Percentiles rank a stretch among this genome's conserved stretches.
Evolutionary conservation across 2,888 invertebrate species (phyloP).

Genomic region (Cephus pygmeus): DNA sequence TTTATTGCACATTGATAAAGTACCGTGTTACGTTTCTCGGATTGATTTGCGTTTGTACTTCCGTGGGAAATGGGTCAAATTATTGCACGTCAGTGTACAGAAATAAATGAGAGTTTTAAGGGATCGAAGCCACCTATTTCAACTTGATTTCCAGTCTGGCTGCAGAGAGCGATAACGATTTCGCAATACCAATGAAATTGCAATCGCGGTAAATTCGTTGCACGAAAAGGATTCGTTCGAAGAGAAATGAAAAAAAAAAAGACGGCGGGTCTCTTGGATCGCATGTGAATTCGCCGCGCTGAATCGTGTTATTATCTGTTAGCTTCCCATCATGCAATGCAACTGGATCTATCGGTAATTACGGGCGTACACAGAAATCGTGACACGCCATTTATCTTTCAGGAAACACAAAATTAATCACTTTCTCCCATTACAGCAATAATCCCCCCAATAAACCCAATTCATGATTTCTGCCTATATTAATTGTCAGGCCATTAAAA

Average conservation of each 20-base stretch:
- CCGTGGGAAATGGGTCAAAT: not conserved
- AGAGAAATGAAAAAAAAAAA: not conserved
- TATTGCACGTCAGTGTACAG: not conserved
- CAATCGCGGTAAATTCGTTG: conserved; percentile 1
- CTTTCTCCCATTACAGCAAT: conserved; percentile 18
- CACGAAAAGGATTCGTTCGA: conserved; percentile 2
- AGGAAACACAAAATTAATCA: conserved; percentile 21
- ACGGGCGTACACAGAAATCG: conserved; percentile 25
- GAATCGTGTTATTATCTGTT: conserved; percentile 26
- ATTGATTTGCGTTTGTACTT: not conserved
- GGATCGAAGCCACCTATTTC: not conserved
- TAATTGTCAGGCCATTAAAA: not conserved
- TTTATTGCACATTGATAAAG: not conserved
- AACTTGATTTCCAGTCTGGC: not conserved
- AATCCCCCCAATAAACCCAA: not conserved
- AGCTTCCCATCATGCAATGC: conserved; percentile 20
- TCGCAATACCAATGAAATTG: not conserved
- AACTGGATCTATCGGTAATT: conserved; percentile 24
- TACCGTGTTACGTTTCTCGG: not conserved
- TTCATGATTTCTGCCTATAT: not conserved
- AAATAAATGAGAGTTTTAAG: not conserved
- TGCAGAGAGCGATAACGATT: not conserved
- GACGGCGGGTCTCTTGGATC: conserved; percentile 21
- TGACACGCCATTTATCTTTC: conserved; percentile 29
- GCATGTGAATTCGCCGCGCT: conserved; percentile 29